phyloP scores from a whole-genome alignment of 2,113 vertebrate genomes.

The Halichoeres trimaculatus region DNA sequence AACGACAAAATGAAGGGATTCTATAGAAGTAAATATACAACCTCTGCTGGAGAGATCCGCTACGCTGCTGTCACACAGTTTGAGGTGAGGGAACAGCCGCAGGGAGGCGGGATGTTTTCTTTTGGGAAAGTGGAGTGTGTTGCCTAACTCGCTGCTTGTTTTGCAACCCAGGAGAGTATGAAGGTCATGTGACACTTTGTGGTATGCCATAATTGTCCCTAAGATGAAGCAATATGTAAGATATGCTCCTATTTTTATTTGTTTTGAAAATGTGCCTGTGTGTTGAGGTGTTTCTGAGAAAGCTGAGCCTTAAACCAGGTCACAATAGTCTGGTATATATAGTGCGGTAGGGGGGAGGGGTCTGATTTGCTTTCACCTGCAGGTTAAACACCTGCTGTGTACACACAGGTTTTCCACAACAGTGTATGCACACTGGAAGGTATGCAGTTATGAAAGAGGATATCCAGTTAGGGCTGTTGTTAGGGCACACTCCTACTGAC shows the following conservation, averaged over 20 bases:
- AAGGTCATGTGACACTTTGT: constrained; percentile 18
- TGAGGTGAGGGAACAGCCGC: constrained; percentile 84
- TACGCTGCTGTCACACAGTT: constrained; percentile 99
- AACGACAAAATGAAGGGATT: constrained; percentile 99
- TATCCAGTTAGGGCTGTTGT: background rate
- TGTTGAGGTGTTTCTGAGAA: background rate
- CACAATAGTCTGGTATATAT: background rate
- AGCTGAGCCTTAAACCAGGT: background rate
- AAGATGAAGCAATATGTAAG: constrained; percentile 9
- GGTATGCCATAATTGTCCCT: background rate
- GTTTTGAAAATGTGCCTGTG: background rate
- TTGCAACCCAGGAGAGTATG: constrained; percentile 29
- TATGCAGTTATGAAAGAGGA: background rate
- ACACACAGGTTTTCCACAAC: background rate
- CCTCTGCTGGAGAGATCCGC: constrained; percentile 88
- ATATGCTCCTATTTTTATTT: background rate
- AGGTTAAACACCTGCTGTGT: background rate
- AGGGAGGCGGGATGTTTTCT: background rate
- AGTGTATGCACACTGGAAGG: background rate
- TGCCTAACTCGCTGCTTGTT: constrained; percentile 30
- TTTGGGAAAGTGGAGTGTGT: background rate
- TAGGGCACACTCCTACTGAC: too few species aligned
- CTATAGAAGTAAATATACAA: constrained; percentile 95
- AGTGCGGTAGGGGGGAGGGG: background rate
- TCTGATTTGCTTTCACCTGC: background rate